phyloP scores from a whole-genome alignment of 1,140 invertebrate genomes.

The Drosophila littoralis region DNA sequence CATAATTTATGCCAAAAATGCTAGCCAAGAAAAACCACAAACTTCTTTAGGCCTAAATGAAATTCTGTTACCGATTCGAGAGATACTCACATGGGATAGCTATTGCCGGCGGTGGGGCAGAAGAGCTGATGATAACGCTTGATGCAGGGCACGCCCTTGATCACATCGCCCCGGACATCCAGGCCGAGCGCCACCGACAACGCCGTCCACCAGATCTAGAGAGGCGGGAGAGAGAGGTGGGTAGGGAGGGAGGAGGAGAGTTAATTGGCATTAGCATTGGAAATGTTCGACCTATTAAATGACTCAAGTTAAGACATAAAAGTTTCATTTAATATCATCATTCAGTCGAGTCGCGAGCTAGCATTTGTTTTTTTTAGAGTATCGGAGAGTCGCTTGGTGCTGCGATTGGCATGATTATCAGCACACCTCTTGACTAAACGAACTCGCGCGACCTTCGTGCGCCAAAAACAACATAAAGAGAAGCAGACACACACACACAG shows the following conservation, averaged over 20 bases:
- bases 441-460: constrained; percentile 79
- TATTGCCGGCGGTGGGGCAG: constrained; percentile 94
- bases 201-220: constrained; percentile 95
- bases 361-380: constrained; percentile 1
- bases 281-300: constrained; percentile 61
- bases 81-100: constrained; percentile 93
- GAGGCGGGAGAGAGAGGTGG: constrained; percentile 38
- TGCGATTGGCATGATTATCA: constrained; percentile 60
- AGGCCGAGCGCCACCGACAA: constrained; percentile 92
- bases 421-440: constrained; percentile 78
- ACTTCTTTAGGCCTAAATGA: not conserved
- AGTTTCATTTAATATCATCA: constrained; percentile 44
- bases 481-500: constrained; percentile 42
- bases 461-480: constrained; percentile 64
- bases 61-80: not conserved
- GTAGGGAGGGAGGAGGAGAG: constrained; percentile 14
- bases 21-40: not conserved
- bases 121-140: constrained; percentile 94
- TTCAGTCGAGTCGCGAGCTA: not conserved
- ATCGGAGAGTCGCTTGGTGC: constrained; percentile 40
- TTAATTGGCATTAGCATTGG: constrained; percentile 52
- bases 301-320: constrained; percentile 74
- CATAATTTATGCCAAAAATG: not conserved
- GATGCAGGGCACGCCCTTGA: constrained; percentile 94
- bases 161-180: constrained; percentile 92